phyloP scores from a whole-genome alignment of 2,888 invertebrate genomes.

The Cheilosia soror region DNA sequence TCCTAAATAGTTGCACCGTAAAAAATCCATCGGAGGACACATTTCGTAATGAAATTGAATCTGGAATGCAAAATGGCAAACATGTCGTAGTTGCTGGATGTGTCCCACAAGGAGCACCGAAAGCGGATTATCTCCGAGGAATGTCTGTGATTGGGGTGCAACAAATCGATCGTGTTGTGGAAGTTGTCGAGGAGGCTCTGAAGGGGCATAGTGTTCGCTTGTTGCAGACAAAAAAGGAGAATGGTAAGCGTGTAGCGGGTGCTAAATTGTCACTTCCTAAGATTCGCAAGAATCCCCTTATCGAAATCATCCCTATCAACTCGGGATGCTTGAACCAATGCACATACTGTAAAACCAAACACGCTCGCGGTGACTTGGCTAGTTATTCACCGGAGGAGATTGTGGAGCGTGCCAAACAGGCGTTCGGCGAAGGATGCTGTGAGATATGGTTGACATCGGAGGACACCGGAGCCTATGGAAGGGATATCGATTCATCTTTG shows the following conservation, averaged over 20 bases:
- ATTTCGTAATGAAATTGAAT: constrained; percentile 93
- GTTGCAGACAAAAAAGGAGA: constrained; percentile 91
- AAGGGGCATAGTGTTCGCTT: constrained; percentile 93
- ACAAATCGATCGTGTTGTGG: constrained; percentile 98
- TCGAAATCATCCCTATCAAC: constrained; percentile 98
- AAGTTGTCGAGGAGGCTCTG: constrained; percentile 98
- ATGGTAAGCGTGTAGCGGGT: constrained; percentile 93
- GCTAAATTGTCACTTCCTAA: constrained; percentile 95
- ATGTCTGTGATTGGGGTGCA: constrained; percentile 98
- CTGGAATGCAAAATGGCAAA: constrained; percentile 90
- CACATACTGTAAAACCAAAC: constrained; percentile 99
- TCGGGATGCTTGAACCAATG: constrained; percentile 99
- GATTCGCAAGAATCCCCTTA: constrained; percentile 96
- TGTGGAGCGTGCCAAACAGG: constrained; percentile 92
- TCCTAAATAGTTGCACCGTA: constrained; percentile 98
- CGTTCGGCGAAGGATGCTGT: constrained; percentile 95
- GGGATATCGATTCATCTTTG: constrained; percentile 94
- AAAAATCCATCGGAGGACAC: constrained; percentile 99
- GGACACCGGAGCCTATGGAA: constrained; percentile 98
- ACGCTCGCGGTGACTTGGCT: constrained; percentile 97
- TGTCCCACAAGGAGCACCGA: constrained; percentile 96
- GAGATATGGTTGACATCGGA: constrained; percentile 99
- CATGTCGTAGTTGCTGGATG: constrained; percentile 98
- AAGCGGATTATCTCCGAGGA: constrained; percentile 86
- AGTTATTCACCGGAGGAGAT: constrained; percentile 96